Percentiles rank a stretch among this genome's conserved stretches.
phyloP scores from a whole-genome alignment of 2,797 vertebrate species.

The Champsocephalus esox region DNA sequence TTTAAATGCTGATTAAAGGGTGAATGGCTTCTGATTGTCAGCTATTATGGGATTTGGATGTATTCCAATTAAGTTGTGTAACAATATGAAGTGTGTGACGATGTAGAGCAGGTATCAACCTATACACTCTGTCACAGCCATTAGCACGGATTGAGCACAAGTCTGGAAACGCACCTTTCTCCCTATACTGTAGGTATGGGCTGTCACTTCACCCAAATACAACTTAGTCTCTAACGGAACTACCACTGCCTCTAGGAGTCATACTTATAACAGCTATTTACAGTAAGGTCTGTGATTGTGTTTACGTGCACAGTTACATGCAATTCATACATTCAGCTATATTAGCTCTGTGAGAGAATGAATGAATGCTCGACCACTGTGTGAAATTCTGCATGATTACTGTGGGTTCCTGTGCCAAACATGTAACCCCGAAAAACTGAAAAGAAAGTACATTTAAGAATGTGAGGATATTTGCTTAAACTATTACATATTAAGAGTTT shows the following conservation, averaged over 20 bases:
- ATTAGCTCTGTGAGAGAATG: too few species aligned
- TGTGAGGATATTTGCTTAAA: too few species aligned
- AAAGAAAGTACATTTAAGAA: too few species aligned
- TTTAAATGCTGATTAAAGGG: constrained; percentile 30
- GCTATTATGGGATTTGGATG: constrained; percentile 17
- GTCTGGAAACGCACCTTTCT: not conserved
- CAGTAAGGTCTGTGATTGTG: not conserved
- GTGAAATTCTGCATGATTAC: too few species aligned
- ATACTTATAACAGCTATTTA: not conserved
- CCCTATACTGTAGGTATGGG: not conserved
- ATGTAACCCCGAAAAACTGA: too few species aligned
- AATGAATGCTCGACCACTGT: too few species aligned
- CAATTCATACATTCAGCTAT: too few species aligned
- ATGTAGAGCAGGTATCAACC: not conserved
- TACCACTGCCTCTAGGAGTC: not conserved
- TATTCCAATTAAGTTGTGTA: constrained; percentile 32
- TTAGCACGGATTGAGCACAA: not conserved
- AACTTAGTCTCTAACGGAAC: not conserved
- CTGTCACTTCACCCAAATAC: not conserved
- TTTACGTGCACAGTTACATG: too few species aligned
- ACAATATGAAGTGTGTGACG: not conserved
- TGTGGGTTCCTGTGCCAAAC: too few species aligned
- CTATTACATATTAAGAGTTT: too few species aligned
- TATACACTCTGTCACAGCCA: not conserved
- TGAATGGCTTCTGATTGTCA: constrained; percentile 11